Conservation (phyloP, 2,888 invertebrate genomes). For the Lasioglossum villosulum region DNA sequence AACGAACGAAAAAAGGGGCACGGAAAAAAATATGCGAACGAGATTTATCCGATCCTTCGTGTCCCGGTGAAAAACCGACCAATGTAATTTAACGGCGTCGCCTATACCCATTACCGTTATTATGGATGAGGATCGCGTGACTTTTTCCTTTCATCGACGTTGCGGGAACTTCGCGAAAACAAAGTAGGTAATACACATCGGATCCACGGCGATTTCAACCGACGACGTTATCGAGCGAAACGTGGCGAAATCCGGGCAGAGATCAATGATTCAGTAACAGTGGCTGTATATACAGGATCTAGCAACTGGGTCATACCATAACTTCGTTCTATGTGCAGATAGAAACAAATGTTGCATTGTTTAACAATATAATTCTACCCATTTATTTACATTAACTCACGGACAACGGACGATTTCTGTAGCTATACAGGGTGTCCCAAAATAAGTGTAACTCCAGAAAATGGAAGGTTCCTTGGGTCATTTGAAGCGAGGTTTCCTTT, state of each 20-base stretch:
- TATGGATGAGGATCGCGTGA: conserved; percentile 40
- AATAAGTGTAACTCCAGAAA: too few species aligned
- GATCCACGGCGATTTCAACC: conserved; percentile 1
- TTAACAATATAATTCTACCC: too few species aligned
- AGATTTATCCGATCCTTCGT: conserved; percentile 58
- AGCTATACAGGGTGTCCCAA: too few species aligned
- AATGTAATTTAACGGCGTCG: conserved; percentile 51
- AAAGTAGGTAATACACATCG: conserved; percentile 8
- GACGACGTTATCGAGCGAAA: not conserved
- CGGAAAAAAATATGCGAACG: conserved; percentile 44
- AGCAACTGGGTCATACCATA: not conserved
- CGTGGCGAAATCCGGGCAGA: not conserved
- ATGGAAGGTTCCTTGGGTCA: too few species aligned
- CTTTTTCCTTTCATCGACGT: not conserved
- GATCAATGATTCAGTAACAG: not conserved
- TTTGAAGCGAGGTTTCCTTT: too few species aligned
- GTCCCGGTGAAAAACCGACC: conserved; percentile 32
- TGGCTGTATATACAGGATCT: too few species aligned
- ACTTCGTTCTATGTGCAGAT: not conserved
- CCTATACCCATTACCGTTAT: conserved; percentile 58
- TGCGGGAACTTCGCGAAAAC: not conserved
- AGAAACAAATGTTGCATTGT: too few species aligned
- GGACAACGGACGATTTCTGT: too few species aligned
- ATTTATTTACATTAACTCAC: too few species aligned
- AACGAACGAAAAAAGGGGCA: conserved; percentile 25